Percentiles rank a stretch among this genome's conserved stretches.
Conservation (phyloP, 1,140 invertebrate genomes). For the Ephestia elutella region DNA sequence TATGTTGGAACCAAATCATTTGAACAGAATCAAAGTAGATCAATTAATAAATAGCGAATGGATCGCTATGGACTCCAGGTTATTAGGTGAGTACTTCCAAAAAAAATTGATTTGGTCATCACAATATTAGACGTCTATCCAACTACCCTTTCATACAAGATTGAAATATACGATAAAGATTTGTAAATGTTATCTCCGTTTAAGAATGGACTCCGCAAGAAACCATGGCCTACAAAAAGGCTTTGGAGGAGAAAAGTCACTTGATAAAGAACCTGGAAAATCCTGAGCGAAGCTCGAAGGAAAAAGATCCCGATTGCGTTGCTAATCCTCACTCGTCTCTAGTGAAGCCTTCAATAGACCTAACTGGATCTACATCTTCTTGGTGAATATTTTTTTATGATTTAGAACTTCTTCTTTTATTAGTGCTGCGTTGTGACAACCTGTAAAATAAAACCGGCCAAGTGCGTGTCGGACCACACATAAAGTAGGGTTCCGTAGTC, state of each 20-base stretch:
- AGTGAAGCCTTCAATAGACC: constrained; percentile 28
- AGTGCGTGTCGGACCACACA: too few species aligned
- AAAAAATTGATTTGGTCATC: too few species aligned
- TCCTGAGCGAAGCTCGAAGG: constrained; percentile 21
- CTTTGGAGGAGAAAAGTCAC: constrained; percentile 48
- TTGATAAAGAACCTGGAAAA: constrained; percentile 32
- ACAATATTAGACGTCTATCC: too few species aligned
- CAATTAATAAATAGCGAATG: constrained; percentile 62
- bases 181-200: constrained; percentile 2
- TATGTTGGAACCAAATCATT: constrained; percentile 80
- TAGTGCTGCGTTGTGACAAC: too few species aligned
- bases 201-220: constrained; percentile 61
- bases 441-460: too few species aligned
- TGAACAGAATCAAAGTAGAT: constrained; percentile 68
- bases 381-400: constrained; percentile 26
- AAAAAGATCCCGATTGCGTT: constrained; percentile 26
- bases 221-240: constrained; percentile 49
- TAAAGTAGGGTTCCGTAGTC: too few species aligned
- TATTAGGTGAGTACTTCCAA: constrained; percentile 37
- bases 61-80: constrained; percentile 75
- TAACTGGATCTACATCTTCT: constrained; percentile 40
- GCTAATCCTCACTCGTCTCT: constrained; percentile 32
- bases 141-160: too few species aligned
- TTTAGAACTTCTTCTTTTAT: too few species aligned
- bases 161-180: too few species aligned